Evolutionary conservation across 2,888 invertebrate species (phyloP).

Genomic region (Achlya flavicornis): DNA sequence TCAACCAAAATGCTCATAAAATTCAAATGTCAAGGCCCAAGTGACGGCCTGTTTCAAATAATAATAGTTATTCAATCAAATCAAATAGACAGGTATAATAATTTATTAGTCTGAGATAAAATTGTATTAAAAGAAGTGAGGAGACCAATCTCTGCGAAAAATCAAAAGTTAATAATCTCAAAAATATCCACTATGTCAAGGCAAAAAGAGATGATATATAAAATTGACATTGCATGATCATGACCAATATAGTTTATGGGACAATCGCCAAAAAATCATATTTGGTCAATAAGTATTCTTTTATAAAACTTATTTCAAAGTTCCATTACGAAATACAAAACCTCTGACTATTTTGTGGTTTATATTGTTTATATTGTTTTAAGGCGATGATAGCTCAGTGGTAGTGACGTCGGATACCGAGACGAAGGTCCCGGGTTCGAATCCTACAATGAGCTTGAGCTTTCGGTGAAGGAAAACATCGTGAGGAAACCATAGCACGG

Average conservation of each 20-base stretch:
- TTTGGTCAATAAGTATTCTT: neutral
- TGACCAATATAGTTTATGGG: neutral
- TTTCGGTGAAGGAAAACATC: too few species aligned
- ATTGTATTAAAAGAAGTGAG: neutral
- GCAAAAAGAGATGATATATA: constrained; percentile 1
- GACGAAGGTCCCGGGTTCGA: too few species aligned
- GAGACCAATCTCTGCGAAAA: too few species aligned
- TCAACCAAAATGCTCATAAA: constrained; percentile 4
- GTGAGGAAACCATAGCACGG: too few species aligned
- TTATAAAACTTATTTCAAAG: neutral
- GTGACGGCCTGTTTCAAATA: neutral
- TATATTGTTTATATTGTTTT: too few species aligned
- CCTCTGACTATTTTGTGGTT: too few species aligned
- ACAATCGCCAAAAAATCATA: neutral
- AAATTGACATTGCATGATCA: neutral
- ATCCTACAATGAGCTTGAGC: too few species aligned
- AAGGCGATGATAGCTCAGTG: too few species aligned
- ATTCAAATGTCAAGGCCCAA: constrained; percentile 12
- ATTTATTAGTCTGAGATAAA: neutral
- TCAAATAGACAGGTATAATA: neutral
- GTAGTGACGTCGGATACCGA: too few species aligned
- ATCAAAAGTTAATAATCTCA: neutral
- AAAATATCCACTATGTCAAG: neutral
- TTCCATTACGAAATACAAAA: neutral
- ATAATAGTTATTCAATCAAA: constrained; percentile 9